These are phyloP conservation scores for Enoplosus armatus DNA, from an alignment of 2,797 vertebrate genomes.

Conservation along the genomic window DNA sequence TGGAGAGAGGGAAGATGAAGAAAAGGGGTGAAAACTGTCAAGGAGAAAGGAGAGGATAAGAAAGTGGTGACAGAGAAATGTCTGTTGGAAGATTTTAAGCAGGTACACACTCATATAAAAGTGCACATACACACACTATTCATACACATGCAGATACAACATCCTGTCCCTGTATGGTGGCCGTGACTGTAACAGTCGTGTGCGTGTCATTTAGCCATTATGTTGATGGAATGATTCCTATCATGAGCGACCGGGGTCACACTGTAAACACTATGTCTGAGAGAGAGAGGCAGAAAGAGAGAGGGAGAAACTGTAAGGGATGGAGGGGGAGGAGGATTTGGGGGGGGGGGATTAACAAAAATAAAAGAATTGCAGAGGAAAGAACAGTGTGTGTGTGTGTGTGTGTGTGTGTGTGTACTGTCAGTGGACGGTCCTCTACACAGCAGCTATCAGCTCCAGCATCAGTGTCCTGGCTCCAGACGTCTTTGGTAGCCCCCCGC, in stretches of 20 bases:
- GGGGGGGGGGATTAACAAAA: neutral
- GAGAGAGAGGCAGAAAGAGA: conserved; percentile 23
- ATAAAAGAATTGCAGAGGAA: conserved; percentile 29
- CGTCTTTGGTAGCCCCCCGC: conserved; percentile 68
- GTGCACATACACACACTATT: conserved; percentile 13
- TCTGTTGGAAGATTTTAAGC: conserved; percentile 15
- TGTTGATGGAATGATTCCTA: conserved; percentile 84
- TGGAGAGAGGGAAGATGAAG: conserved; percentile 43
- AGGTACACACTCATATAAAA: neutral
- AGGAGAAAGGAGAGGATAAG: conserved; percentile 17
- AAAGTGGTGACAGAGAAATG: conserved; percentile 15
- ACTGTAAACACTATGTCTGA: conserved; percentile 82
- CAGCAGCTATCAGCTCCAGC: conserved; percentile 78
- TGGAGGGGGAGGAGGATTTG: neutral
- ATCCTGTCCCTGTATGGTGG: conserved; percentile 70
- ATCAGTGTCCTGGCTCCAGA: conserved; percentile 87
- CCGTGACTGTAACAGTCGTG: conserved; percentile 70
- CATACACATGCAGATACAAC: conserved; percentile 51
- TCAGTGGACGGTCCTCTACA: conserved; percentile 67
- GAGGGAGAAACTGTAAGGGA: conserved; percentile 35
- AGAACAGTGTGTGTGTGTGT: conserved; percentile 13
- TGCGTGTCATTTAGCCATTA: conserved; percentile 83
- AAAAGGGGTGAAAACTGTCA: conserved; percentile 22
- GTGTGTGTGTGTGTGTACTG: conserved; percentile 49
- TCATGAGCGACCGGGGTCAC: conserved; percentile 79